Evolutionary conservation across 2,113 vertebrate species (phyloP).

Genomic region (Trachemys scripta): DNA sequence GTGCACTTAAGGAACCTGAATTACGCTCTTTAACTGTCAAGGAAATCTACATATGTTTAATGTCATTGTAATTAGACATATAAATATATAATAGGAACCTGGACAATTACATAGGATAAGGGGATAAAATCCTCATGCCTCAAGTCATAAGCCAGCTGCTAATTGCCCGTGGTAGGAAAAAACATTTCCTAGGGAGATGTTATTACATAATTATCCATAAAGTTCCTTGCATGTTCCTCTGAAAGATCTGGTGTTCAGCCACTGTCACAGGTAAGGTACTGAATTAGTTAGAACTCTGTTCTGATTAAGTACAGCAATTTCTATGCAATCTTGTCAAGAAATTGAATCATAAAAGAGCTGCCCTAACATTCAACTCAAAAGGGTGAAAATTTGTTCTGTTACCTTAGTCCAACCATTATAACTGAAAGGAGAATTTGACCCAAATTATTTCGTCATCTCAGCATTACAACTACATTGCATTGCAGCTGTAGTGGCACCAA

Average conservation of each 20-base stretch:
- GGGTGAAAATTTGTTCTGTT: not conserved
- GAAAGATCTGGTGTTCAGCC: not conserved
- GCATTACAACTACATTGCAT: not conserved
- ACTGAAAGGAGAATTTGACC: not conserved
- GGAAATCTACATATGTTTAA: not conserved
- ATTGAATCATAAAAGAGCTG: not conserved
- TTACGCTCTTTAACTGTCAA: not conserved
- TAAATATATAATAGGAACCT: not conserved
- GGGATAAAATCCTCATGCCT: not conserved
- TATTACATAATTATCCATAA: not conserved
- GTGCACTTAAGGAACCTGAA: not conserved
- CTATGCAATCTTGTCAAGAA: not conserved
- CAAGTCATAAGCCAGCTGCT: not conserved
- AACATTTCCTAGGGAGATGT: not conserved
- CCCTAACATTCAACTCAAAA: not conserved
- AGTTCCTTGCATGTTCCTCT: not conserved
- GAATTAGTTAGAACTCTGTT: not conserved
- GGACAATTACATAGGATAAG: not conserved
- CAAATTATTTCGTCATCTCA: not conserved
- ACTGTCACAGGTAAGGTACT: not conserved
- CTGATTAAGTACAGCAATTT: not conserved
- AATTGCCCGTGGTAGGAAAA: not conserved
- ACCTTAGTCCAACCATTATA: not conserved
- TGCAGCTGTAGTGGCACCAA: not conserved
- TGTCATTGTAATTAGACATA: not conserved